Evolutionary conservation across 2,888 invertebrate genomes (phyloP), one percentile per base, ranked within the genome.

Genomic region (Macroteleia sp.): DNA sequence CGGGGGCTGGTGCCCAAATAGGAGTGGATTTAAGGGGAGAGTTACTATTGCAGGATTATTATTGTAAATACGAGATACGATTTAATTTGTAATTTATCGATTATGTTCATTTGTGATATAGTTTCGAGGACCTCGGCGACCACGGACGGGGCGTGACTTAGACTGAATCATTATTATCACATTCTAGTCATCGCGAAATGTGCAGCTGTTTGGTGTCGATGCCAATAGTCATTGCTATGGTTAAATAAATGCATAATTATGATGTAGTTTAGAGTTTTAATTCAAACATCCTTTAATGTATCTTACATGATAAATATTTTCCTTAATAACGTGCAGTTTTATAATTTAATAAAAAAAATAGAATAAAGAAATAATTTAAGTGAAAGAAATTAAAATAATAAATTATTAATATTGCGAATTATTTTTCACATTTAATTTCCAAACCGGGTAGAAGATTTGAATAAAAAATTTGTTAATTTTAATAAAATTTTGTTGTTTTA

Each of bases 1-100:
- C 85, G 91, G 69, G 91, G 91, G 54, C 85, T 91, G 32, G 91
- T 91, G 57, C 91, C 91, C 50, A 91, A 91, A 76, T 91, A 87
- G 76, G 25, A 10, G 3, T 10, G 12, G 12, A 34, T 10, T 3
- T 5, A 30, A 41, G 32, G 12, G 28, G 19, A 25, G 25, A 25
- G 4, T 12, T 9, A 20, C 12, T 25, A 32, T 17, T 16, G 46
- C 17, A 48, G 28, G 42, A 48, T 70, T 61, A 41, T 20, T 78
- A 50, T 64, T 81, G 81, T 79, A 81, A 77, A 81, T 82, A 82
- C 39, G 41, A 64, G 46, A 34, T 6, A 46, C 59, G 25, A 66
- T 48, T 77, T 76, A 30, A 70, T 79, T 71, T 56, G 44, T 76
- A 70, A 28, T 69, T 75, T 54, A 44, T 36, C 25, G 36, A 61